Percentiles rank a stretch among this genome's conserved stretches.
phyloP scores from a whole-genome alignment of 2,888 invertebrate species.

The Tetranychus truncatus region DNA sequence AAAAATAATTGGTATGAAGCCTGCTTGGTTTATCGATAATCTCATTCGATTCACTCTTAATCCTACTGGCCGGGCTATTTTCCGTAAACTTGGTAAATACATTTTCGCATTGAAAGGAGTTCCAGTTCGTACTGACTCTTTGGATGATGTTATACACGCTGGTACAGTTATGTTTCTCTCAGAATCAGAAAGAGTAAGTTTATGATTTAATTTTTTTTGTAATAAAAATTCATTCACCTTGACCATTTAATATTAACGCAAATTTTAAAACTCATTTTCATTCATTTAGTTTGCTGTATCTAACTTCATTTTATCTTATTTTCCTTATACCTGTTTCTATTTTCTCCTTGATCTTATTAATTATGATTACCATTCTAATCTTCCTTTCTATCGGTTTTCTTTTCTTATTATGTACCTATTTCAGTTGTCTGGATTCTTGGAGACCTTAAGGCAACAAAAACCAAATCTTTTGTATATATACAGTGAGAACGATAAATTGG shows the following conservation, averaged over 20 bases:
- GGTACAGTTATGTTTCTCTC: slow-evolving; percentile 21
- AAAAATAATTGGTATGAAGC: slow-evolving; percentile 19
- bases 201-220: neutral
- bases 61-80: slow-evolving; percentile 17
- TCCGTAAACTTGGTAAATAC: slow-evolving; percentile 19
- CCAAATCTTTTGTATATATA: slow-evolving; percentile 20
- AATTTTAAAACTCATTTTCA: too few species aligned
- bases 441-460: neutral
- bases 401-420: neutral
- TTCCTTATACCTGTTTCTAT: neutral
- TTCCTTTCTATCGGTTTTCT: too few species aligned
- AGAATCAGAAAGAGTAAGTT: slow-evolving; percentile 11
- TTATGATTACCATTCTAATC: neutral
- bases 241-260: too few species aligned
- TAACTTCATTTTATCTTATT: too few species aligned
- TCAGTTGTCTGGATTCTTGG: neutral
- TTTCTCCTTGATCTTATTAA: neutral
- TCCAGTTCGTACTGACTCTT: slow-evolving; percentile 20
- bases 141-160: slow-evolving; percentile 24
- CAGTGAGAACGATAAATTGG: slow-evolving; percentile 24
- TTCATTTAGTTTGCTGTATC: too few species aligned
- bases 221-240: too few species aligned
- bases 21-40: slow-evolving; percentile 12
- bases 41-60: slow-evolving; percentile 18
- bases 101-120: slow-evolving; percentile 11